Percentiles rank a stretch among this genome's conserved stretches.
Conservation (phyloP, 2,797 vertebrate genomes). For the Euphonia xanthogaster region DNA sequence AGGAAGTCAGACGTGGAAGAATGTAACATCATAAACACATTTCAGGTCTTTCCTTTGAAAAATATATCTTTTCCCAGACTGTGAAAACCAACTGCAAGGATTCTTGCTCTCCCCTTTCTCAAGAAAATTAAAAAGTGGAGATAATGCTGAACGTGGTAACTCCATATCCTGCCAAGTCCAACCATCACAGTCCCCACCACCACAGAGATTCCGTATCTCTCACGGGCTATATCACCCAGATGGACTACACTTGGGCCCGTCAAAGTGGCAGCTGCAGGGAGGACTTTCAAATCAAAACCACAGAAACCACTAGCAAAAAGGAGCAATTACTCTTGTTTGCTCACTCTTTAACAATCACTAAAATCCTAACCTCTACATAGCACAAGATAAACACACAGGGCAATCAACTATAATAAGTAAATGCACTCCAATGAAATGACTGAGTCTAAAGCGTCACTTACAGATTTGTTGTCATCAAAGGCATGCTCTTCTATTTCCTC, state of each 20-base stretch:
- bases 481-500: constrained; percentile 95
- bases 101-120: not conserved
- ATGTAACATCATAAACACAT: not conserved
- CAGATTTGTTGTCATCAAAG: constrained; percentile 95
- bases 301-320: not conserved
- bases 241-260: not conserved
- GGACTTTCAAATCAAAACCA: not conserved
- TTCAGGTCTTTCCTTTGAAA: not conserved
- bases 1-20: not conserved
- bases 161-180: not conserved
- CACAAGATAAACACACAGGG: not conserved
- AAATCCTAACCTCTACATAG: not conserved
- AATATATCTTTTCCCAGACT: not conserved
- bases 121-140: not conserved
- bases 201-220: not conserved
- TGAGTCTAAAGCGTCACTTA: constrained; percentile 56
- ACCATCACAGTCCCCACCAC: not conserved
- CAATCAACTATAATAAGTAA: not conserved
- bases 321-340: not conserved
- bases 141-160: not conserved
- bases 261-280: not conserved
- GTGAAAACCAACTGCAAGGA: not conserved
- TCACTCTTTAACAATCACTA: not conserved
- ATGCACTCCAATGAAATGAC: not conserved
- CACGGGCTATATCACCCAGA: not conserved